Base-by-base conservation (phyloP, 2,797 vertebrate genomes). In the Clarias fuscus region DNA sequence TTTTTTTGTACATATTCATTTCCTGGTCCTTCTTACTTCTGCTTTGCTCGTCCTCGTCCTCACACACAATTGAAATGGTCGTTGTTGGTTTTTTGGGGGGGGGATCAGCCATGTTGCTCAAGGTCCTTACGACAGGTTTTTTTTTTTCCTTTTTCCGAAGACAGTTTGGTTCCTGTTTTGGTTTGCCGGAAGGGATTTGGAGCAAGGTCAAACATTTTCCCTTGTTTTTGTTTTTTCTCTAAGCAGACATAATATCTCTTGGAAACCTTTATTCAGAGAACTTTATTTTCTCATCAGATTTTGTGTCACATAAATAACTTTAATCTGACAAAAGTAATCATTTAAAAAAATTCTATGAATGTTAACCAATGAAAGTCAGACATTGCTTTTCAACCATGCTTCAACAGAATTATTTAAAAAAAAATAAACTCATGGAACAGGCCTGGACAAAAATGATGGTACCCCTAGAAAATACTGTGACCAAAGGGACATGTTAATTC, bases 1-100 rank as follows among this genome's bases (percentile, higher is more conserved):
- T n/a, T 75, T 75, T 15, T 70, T 70, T 79, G 3, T 56, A 78
- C 20, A 14, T 22, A 1, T 56, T 81, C 92, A 91, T 85, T 89
- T 48, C 68, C 71, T 75, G 71, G 59, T 58, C 6, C 71, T 75
- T 70, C 67, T 65, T 82, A 58, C 4, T 61, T 14, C 22, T 24
- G 20, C 37, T 62, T 37, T 7, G 0, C 27, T 78, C 20, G 1
- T 22, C 56, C 8, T 77, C 24, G 14, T 33, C 3, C 11, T 58
- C 15, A 73, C 11, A 24, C 11, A n/a, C 20, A 18, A 7, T 56
- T 20, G 48, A n/a, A 53, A 53, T 13, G 1, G 22, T n/a, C 27
- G 7, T 4, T 3, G 11, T 30, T 7, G n/a, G 58, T 58, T 56
- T n/a, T 18, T 27, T 37, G 37, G 37, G 37, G 1, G 37, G 37